Evolutionary conservation across 2,113 vertebrate genomes (phyloP), one percentile per base, ranked within the genome.

Genomic region (Chlamydotis undulata): DNA sequence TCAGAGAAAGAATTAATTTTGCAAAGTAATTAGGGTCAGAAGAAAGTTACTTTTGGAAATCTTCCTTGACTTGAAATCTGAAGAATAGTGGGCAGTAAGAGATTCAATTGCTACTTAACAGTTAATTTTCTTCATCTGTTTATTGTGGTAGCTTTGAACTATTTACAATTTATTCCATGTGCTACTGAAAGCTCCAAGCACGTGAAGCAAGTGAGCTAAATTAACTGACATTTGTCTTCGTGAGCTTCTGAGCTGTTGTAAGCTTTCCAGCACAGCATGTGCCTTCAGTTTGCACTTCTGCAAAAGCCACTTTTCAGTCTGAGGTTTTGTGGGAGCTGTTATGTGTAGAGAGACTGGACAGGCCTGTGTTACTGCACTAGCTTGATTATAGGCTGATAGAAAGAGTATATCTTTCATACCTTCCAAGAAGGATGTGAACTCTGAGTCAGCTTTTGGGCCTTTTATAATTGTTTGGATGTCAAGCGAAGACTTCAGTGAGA

Each of bases 61-160:
- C 18, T 77, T 17, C 81, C 52, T 75, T 87, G 43, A 67, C 37
- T 24, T 85, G 28, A 87, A 83, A 56, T 65, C 4, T 8, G n/a
- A 76, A 93, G 50, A 70, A 79, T 18, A 71, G 8, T 15, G 7
- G 29, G 13, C 19, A 49, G 35, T 47, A 75, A 59, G 80, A 78
- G 21, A 59, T 71, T 71, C 10, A 21, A 6, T 57, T 41, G 11
- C 63, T 93, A 55, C 50, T 84, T 77, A 90, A 89, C 49, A 68
- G 69, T 86, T 94, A 33, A 64, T 91, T 89, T 71, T 78, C 57
- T 65, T 87, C 63, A 82, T 89, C 64, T 79, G n/a, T 71, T 94
- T 84, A 75, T 94, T 15, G 64, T 49, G 21, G 22, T 68, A 76
- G 13, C 9, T 82, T 89, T 95, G 74, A 87, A 33, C 93, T 95